Percentiles rank a stretch among this genome's conserved stretches.
Conservation (phyloP, 2,888 invertebrate species). For the Dione juno region DNA sequence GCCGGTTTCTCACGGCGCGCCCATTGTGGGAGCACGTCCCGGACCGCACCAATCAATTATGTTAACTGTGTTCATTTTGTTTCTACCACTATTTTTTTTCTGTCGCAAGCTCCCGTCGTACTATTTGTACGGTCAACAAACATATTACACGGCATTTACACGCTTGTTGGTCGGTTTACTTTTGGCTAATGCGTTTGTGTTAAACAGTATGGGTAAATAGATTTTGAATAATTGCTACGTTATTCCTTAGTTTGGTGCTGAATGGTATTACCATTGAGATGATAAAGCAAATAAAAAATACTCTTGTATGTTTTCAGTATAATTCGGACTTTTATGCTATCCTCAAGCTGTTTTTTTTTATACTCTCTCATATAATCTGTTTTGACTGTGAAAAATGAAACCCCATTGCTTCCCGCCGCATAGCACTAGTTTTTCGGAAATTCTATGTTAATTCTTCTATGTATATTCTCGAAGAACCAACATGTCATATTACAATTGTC, state of each 20-base stretch:
- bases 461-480: too few species aligned
- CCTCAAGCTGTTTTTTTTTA: too few species aligned
- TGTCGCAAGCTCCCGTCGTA: slow-evolving; percentile 50
- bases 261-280: neutral
- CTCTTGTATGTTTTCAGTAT: too few species aligned
- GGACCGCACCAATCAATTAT: slow-evolving; percentile 79
- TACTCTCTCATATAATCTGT: too few species aligned
- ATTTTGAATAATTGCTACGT: neutral
- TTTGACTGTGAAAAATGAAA: too few species aligned
- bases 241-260: neutral
- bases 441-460: too few species aligned
- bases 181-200: slow-evolving; percentile 44
- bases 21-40: slow-evolving; percentile 77
- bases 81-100: slow-evolving; percentile 52
- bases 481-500: too few species aligned
- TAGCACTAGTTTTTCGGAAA: too few species aligned
- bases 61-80: slow-evolving; percentile 80
- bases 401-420: too few species aligned
- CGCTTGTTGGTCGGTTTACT: slow-evolving; percentile 62
- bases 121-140: slow-evolving; percentile 68
- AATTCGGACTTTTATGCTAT: too few species aligned
- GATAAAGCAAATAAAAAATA: neutral
- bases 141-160: slow-evolving; percentile 76
- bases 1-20: slow-evolving; percentile 71
- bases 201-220: slow-evolving; percentile 3